A percentile compares a stretch with the other conserved stretches of the same genome.
Conservation (phyloP, 2,113 vertebrate genomes). For the Callipepla squamata region DNA sequence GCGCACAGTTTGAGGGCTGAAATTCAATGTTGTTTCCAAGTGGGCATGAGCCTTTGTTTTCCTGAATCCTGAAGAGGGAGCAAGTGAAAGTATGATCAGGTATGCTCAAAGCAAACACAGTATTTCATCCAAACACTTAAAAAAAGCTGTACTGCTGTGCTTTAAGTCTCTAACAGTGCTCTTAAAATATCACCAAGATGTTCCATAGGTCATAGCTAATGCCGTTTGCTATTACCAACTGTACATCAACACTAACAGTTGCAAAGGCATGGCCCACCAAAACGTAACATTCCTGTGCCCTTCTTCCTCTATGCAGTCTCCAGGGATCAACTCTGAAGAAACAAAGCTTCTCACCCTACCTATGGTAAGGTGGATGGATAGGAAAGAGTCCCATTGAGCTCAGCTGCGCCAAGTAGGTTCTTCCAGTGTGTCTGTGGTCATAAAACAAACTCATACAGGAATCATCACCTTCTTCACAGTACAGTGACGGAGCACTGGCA, state of each 20-base stretch:
- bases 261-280: not conserved
- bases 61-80: not conserved
- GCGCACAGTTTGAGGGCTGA: not conserved
- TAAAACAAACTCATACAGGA: too few relatives aligned
- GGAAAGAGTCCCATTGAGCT: not conserved
- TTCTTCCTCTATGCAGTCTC: not conserved
- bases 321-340: not conserved
- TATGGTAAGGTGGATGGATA: not conserved
- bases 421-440: not conserved
- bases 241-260: fast-evolving
- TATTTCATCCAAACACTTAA: not conserved
- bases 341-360: not conserved
- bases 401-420: not conserved
- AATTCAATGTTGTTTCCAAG: not conserved
- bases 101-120: not conserved
- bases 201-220: not conserved
- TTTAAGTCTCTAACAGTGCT: not conserved
- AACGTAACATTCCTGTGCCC: not conserved
- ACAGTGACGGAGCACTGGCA: too few relatives aligned
- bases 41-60: not conserved
- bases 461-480: too few relatives aligned
- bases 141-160: not conserved
- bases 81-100: not conserved
- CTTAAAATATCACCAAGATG: not conserved
- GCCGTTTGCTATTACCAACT: not conserved